Evolutionary conservation across 2,888 invertebrate genomes (phyloP).

Genomic region (Lutraria lutraria): DNA sequence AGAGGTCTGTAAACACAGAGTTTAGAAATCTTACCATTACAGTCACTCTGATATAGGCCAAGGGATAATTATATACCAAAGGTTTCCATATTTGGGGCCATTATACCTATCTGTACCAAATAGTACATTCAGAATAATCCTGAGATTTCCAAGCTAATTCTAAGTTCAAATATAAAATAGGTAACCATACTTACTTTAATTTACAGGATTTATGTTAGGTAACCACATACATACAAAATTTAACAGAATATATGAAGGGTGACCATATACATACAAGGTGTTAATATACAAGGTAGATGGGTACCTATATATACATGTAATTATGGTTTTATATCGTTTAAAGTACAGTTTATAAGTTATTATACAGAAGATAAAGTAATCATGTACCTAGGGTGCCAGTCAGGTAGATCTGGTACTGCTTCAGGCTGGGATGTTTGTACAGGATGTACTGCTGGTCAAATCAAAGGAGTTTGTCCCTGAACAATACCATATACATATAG

Average conservation of each 20-base stretch:
- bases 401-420: constrained; percentile 21
- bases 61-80: not conserved
- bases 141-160: too few species aligned
- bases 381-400: constrained; percentile 8
- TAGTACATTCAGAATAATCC: too few species aligned
- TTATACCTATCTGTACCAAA: too few species aligned
- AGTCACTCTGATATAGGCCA: not conserved
- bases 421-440: not conserved
- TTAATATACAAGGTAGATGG: not conserved
- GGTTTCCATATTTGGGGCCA: too few species aligned
- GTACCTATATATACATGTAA: not conserved
- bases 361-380: not conserved
- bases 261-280: not conserved
- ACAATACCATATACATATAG: too few species aligned
- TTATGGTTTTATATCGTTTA: not conserved
- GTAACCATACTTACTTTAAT: not conserved
- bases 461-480: too few species aligned
- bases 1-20: constrained; percentile 1
- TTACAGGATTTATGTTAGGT: too few species aligned
- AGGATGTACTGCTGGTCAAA: not conserved
- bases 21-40: not conserved
- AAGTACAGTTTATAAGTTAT: not conserved
- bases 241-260: too few species aligned
- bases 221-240: too few species aligned
- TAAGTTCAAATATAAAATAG: not conserved